Evolutionary conservation across 2,888 invertebrate species (phyloP).

Genomic region (Agrilus cyanescens): DNA sequence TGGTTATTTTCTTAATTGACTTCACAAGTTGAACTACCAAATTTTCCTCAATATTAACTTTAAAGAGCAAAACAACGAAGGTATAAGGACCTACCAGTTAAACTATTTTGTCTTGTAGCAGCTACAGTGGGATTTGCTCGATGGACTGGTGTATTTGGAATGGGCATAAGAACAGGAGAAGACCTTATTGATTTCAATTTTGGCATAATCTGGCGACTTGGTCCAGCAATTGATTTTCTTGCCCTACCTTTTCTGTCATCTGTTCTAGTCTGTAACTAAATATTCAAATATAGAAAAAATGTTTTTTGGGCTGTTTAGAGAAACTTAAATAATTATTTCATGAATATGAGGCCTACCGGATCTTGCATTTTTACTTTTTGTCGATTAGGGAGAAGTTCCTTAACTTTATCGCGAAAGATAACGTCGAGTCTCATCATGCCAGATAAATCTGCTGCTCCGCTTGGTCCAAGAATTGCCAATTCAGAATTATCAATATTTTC

Average conservation of each 20-base stretch:
- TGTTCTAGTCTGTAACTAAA: constrained; percentile 34
- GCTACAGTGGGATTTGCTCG: constrained; percentile 21
- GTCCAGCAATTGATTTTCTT: constrained; percentile 32
- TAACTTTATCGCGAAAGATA: constrained; percentile 38
- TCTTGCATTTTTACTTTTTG: constrained; percentile 46
- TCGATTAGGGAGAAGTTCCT: constrained; percentile 34
- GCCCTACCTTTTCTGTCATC: constrained; percentile 44
- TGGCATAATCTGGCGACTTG: constrained; percentile 27
- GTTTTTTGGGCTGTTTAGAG: no score
- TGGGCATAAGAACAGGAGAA: constrained; percentile 12
- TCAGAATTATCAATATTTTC: constrained; percentile 47
- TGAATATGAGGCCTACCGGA: constrained; percentile 28
- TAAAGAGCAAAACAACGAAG: no score
- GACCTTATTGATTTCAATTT: constrained; percentile 25
- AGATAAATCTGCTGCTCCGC: constrained; percentile 38
- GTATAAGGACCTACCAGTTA: constrained; percentile 18
- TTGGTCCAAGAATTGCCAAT: constrained; percentile 36
- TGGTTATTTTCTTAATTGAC: background rate
- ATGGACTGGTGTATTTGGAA: constrained; percentile 23
- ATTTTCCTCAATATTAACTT: background rate
- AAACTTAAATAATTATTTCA: constrained; percentile 2
- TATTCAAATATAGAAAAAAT: background rate
- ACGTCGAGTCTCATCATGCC: constrained; percentile 45
- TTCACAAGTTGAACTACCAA: background rate
- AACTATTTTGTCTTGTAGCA: constrained; percentile 24